Percentiles rank a stretch among this genome's conserved stretches.
Conservation (phyloP, 2,888 invertebrate species). For the Volucella inflata region DNA sequence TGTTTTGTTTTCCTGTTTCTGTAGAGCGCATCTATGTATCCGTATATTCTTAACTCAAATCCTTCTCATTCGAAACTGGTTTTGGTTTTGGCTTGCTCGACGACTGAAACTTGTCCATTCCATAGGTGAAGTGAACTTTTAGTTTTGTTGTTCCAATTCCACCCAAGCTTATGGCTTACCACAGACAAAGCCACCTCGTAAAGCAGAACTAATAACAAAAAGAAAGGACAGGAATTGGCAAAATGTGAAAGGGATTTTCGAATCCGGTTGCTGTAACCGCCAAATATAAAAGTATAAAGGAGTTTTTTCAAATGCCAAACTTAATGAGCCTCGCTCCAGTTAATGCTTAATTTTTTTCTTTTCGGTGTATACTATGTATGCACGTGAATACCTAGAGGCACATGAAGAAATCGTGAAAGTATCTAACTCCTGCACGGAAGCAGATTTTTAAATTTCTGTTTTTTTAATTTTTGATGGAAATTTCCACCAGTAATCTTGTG, state of each 20-base stretch:
- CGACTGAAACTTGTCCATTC: conserved; percentile 34
- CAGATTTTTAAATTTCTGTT: conserved; percentile 22
- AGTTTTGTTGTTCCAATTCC: conserved; percentile 67
- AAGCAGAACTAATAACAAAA: conserved; percentile 5
- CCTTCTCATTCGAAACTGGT: conserved; percentile 29
- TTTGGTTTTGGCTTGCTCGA: conserved; percentile 18
- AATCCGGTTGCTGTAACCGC: conserved; percentile 55
- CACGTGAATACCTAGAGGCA: no score
- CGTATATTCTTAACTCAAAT: no score
- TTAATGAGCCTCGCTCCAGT: conserved; percentile 24
- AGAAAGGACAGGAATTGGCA: conserved; percentile 13
- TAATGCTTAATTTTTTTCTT: background rate
- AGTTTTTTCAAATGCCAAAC: conserved; percentile 32
- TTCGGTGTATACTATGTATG: no score
- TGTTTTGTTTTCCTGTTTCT: conserved; percentile 1
- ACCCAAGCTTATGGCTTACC: conserved; percentile 22
- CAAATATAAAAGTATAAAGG: conserved; percentile 31
- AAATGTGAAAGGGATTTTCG: conserved; percentile 65
- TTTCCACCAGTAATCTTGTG: conserved; percentile 3
- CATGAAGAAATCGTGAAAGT: no score
- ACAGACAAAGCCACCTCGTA: background rate
- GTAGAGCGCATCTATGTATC: background rate
- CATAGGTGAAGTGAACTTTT: conserved; percentile 31
- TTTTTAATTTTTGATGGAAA: background rate
- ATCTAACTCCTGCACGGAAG: background rate